Base-by-base conservation (phyloP, 1,140 invertebrate species). In the Pseudomyrmex sp. region DNA sequence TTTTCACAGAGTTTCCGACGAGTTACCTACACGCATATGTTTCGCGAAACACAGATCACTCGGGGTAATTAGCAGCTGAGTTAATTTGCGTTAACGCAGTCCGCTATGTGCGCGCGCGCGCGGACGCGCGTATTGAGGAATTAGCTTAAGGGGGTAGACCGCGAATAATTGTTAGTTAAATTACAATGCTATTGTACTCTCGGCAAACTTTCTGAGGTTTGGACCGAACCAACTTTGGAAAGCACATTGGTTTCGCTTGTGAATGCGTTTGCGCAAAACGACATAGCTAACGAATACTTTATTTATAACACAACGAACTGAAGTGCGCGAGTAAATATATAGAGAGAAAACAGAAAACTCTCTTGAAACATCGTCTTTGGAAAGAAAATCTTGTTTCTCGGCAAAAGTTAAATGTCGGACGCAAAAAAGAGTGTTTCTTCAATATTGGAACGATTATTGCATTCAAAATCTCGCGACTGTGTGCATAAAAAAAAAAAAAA, bases 131-230 rank as follows among this genome's bases (percentile, higher is more conserved):
- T 68, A 77, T 77, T 68, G 62, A 77, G 74, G 62, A 77, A 77
- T 77, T 68, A 77, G 61, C 74, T 77, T 68, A 77, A 77, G n/a
- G 26, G 35, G 74, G n/a, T 54, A 66, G 62, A 66, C 74, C 74
- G 68, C 62, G 74, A 77, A 68, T 77, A 77, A 77, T 77, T 77
- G 74, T 77, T 68, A 54, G 74, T 77, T 77, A 56, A 77, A 77
- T 77, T 66, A 77, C 74, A 66, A 63, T 54, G 74, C 61, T 66
- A 76, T 77, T 68, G 62, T 68, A 77, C 23, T 54, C 5, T 7
- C 48, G n/a, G 12, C 62, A 35, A 77, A 77, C 62, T 77, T 77
- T 77, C 74, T 46, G 74, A 66, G 62, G 62, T 77, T 35, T 18
- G 74, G 26, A 44, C 61, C 65, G n/a, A 54, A 15, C 46, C 59